Evolutionary conservation across 30 jellyfish, hydroid and myxozoan genomes (phyloP).

Genomic region (Aurelia sp.): DNA sequence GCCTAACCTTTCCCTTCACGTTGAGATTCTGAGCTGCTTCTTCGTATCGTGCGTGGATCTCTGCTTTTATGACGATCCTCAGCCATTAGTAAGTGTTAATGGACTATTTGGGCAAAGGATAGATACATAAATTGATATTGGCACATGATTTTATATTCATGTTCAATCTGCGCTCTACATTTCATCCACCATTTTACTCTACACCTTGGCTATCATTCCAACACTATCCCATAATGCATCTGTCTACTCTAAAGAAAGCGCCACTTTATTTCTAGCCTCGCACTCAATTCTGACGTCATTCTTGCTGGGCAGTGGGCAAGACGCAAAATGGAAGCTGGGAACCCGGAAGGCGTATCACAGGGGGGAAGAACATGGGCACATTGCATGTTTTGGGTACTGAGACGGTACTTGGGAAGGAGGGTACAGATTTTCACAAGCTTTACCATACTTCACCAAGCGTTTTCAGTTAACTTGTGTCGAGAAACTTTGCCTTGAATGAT

Average conservation of each 20-base stretch:
- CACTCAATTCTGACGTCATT: not conserved
- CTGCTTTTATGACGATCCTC: constrained; percentile 13
- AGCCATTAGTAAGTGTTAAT: constrained; percentile 34
- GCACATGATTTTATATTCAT: too few relatives aligned
- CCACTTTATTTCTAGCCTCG: constrained; percentile 50
- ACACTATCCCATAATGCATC: constrained; percentile 67
- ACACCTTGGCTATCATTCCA: constrained; percentile 30
- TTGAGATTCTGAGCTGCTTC: constrained; percentile 32
- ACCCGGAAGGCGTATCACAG: not conserved
- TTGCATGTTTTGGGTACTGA: too few relatives aligned
- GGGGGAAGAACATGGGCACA: too few relatives aligned
- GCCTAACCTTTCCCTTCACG: constrained; percentile 52
- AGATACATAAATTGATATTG: too few relatives aligned
- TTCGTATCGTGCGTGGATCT: constrained; percentile 20
- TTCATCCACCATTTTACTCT: constrained; percentile 45
- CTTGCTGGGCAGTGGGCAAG: too few relatives aligned
- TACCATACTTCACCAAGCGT: too few relatives aligned
- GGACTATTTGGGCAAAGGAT: constrained; percentile 4
- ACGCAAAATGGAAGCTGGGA: not conserved
- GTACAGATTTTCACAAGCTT: too few relatives aligned
- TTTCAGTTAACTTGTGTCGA: too few relatives aligned
- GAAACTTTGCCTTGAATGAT: too few relatives aligned
- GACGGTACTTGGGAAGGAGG: too few relatives aligned
- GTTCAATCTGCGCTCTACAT: not conserved
- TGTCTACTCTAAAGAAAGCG: constrained; percentile 14